Evolutionary conservation across 92 coral and sea anemone species (phyloP).

Genomic region (Anthopleura xanthogrammica): DNA sequence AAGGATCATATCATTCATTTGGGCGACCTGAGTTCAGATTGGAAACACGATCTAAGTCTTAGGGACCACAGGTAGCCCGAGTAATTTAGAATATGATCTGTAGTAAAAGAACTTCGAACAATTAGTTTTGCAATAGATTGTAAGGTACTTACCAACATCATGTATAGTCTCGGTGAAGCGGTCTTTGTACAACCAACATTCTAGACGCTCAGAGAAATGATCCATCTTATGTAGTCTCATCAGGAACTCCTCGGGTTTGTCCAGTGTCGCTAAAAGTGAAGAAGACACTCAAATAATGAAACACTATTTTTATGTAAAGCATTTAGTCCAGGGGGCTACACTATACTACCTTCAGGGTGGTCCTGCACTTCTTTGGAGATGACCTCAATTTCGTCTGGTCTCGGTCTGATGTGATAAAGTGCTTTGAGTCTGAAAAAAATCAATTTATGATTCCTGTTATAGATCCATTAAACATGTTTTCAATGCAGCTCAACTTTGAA

Average conservation of each 20-base stretch:
- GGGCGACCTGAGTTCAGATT: too few species aligned
- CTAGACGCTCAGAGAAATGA: conserved; percentile 93
- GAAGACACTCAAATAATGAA: too few species aligned
- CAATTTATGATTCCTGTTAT: too few species aligned
- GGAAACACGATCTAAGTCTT: too few species aligned
- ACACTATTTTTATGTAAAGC: too few species aligned
- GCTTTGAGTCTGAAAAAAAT: conserved; percentile 68
- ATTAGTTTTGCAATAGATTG: not conserved
- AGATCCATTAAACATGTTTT: too few species aligned
- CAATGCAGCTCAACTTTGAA: too few species aligned
- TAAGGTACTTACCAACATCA: conserved; percentile 58
- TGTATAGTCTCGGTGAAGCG: conserved; percentile 71
- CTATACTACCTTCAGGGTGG: conserved; percentile 76
- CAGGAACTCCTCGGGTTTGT: conserved; percentile 96
- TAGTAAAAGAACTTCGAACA: too few species aligned
- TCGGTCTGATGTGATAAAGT: conserved; percentile 89
- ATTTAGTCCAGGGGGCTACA: too few species aligned
- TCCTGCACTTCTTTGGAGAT: conserved; percentile 77
- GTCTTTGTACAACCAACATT: conserved; percentile 91
- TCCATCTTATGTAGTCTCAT: conserved; percentile 86
- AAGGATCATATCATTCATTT: too few species aligned
- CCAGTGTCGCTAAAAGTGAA: conserved; percentile 63
- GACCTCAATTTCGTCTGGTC: conserved; percentile 81
- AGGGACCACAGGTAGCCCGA: too few species aligned
- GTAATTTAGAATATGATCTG: too few species aligned